These are phyloP conservation scores for Taphrorychus bicolor DNA, from an alignment of 2,888 invertebrate genomes.

Conservation along the genomic window DNA sequence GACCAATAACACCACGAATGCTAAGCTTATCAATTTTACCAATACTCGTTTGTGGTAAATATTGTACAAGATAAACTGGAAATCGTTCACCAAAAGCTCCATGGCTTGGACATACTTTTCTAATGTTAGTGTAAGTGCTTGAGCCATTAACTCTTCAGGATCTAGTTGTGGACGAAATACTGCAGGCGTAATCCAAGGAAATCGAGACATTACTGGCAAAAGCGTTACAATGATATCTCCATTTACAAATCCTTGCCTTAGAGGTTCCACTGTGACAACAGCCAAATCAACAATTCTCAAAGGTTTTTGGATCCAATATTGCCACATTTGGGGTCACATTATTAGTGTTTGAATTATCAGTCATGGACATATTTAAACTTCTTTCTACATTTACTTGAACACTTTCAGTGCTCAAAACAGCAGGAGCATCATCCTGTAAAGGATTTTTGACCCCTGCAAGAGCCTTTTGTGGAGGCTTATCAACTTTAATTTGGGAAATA, in stretches of 20 bases:
- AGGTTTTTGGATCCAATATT: conserved; percentile 55
- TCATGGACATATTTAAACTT: conserved; percentile 52
- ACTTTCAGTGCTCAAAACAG: conserved; percentile 81
- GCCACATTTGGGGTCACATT: conserved; percentile 44
- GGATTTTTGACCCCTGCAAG: conserved; percentile 42
- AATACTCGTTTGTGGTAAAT: conserved; percentile 92
- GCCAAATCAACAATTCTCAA: conserved; percentile 67
- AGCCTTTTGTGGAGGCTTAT: conserved; percentile 22
- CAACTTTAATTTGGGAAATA: conserved; percentile 19
- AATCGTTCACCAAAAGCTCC: conserved; percentile 92
- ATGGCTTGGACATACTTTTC: conserved; percentile 96
- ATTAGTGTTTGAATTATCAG: conserved; percentile 9
- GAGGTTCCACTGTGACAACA: conserved; percentile 66
- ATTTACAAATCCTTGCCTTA: conserved; percentile 81
- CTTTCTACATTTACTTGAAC: conserved; percentile 80
- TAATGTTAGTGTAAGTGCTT: conserved; percentile 84
- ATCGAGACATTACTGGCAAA: conserved; percentile 84
- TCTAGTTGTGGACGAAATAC: conserved; percentile 91
- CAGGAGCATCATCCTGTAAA: conserved; percentile 60
- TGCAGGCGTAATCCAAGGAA: conserved; percentile 93
- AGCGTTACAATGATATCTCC: conserved; percentile 92
- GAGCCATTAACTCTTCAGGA: conserved; percentile 94
- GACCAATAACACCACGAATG: conserved; percentile 83
- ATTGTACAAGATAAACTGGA: conserved; percentile 90
- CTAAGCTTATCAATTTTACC: conserved; percentile 87